Percentiles rank a stretch among this genome's conserved stretches.
phyloP scores from a whole-genome alignment of 64 coral and sea anemone genomes.

The Actinia equina region DNA sequence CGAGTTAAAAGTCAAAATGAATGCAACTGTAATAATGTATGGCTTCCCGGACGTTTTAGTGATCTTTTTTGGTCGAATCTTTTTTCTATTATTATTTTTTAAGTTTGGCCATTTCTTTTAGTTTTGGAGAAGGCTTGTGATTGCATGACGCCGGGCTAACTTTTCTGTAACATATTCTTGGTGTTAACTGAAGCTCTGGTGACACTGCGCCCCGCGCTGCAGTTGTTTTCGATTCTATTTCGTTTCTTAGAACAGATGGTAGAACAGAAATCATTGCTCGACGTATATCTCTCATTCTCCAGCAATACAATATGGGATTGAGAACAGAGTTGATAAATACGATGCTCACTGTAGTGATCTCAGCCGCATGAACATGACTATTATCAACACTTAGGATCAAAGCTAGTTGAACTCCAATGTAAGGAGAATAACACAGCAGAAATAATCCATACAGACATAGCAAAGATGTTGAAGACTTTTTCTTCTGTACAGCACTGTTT shows the following conservation, averaged over 20 bases:
- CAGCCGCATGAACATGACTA: neutral
- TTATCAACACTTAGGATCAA: neutral
- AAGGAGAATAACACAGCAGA: constrained; percentile 8
- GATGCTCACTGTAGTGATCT: constrained; percentile 12
- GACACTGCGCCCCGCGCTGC: neutral
- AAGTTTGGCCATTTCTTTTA: too few species aligned
- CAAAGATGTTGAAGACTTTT: neutral
- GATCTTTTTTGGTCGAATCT: too few species aligned
- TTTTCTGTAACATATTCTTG: too few species aligned
- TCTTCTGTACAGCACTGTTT: neutral
- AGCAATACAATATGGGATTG: constrained; percentile 9
- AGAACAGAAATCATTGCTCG: constrained; percentile 12
- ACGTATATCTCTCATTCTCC: constrained; percentile 23
- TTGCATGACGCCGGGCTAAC: too few species aligned
- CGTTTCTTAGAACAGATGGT: neutral
- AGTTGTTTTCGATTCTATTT: neutral
- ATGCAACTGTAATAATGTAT: too few species aligned
- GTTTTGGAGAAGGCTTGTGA: too few species aligned
- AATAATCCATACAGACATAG: constrained; percentile 13
- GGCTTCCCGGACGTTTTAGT: too few species aligned
- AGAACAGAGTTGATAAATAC: constrained; percentile 23
- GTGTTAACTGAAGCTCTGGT: neutral
- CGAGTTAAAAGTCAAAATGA: too few species aligned
- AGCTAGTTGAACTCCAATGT: constrained; percentile 14
- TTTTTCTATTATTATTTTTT: too few species aligned